Percentiles rank a stretch among this genome's conserved stretches.
Evolutionary conservation across 92 coral and sea anemone species (phyloP).

Genomic region (Parazoanthus swiftii): DNA sequence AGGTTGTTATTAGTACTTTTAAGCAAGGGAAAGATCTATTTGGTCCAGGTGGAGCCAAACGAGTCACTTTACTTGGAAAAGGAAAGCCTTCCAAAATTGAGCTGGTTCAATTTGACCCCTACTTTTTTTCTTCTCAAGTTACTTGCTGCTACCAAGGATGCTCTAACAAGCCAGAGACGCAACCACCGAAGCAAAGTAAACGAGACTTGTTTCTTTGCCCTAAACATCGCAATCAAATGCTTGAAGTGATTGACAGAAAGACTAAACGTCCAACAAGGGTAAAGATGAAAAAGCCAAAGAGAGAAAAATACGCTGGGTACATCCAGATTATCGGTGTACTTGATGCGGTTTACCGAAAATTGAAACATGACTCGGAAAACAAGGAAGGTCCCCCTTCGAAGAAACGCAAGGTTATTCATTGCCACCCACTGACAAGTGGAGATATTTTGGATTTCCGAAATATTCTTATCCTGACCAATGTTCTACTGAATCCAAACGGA

Average conservation of each 20-base stretch:
- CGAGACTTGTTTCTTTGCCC: conserved; percentile 22
- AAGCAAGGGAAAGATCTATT: neutral
- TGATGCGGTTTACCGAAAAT: conserved; percentile 11
- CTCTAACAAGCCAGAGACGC: neutral
- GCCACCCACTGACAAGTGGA: neutral
- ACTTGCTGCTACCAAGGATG: conserved; percentile 17
- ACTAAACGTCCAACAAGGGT: neutral
- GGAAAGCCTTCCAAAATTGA: conserved; percentile 18
- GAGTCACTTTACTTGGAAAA: neutral
- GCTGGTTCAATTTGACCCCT: conserved; percentile 31
- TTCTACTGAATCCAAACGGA: neutral
- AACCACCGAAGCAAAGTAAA: neutral
- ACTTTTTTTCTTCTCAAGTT: conserved; percentile 24
- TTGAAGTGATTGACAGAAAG: neutral
- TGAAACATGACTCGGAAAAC: neutral
- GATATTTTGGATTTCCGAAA: conserved; percentile 27
- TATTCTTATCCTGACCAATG: conserved; percentile 29
- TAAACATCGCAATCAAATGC: conserved; percentile 4
- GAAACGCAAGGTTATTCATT: neutral
- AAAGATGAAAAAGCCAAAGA: neutral
- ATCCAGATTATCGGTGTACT: conserved; percentile 22
- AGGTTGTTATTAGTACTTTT: conserved; percentile 2
- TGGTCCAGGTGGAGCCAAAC: conserved; percentile 1
- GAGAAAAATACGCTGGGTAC: neutral
- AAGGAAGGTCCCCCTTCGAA: neutral